Conservation (phyloP, 2,797 vertebrate genomes). For the Xenopus petersii region DNA sequence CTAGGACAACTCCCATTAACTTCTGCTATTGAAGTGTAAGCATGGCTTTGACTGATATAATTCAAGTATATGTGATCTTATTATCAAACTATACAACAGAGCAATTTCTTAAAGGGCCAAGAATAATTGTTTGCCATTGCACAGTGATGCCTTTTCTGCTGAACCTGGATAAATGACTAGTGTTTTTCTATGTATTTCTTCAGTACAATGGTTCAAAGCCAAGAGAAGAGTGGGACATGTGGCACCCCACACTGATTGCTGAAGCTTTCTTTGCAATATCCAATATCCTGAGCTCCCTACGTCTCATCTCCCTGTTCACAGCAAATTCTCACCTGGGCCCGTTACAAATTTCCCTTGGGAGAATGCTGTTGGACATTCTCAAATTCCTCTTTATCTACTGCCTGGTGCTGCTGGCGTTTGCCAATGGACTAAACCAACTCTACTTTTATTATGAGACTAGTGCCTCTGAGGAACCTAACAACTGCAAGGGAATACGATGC, state of each 20-base stretch:
- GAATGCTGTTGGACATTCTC: constrained; percentile 98
- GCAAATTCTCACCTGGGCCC: constrained; percentile 96
- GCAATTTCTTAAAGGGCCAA: too few species aligned
- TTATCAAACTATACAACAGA: too few species aligned
- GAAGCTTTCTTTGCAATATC: constrained; percentile 97
- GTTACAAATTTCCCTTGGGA: constrained; percentile 92
- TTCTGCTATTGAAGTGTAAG: too few species aligned
- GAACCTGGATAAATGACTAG: not conserved
- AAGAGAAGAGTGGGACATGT: constrained; percentile 97
- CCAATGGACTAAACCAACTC: constrained; percentile 96
- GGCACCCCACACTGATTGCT: constrained; percentile 95
- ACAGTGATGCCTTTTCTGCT: too few species aligned
- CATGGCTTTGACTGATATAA: too few species aligned
- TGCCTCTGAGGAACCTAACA: constrained; percentile 89
- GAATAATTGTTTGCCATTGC: too few species aligned
- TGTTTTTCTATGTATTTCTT: constrained; percentile 52
- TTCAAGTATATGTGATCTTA: too few species aligned
- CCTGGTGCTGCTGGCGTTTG: constrained; percentile 92
- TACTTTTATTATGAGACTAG: constrained; percentile 98
- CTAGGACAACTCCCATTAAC: too few species aligned
- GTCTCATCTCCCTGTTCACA: constrained; percentile 96
- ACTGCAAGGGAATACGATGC: constrained; percentile 96
- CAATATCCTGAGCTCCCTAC: constrained; percentile 96
- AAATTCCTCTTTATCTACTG: constrained; percentile 99
- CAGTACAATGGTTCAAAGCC: constrained; percentile 95